Base-by-base conservation (phyloP, 37 sponge, comb jelly and placozoan genomes). In the Aphrocallistes beatrix region DNA sequence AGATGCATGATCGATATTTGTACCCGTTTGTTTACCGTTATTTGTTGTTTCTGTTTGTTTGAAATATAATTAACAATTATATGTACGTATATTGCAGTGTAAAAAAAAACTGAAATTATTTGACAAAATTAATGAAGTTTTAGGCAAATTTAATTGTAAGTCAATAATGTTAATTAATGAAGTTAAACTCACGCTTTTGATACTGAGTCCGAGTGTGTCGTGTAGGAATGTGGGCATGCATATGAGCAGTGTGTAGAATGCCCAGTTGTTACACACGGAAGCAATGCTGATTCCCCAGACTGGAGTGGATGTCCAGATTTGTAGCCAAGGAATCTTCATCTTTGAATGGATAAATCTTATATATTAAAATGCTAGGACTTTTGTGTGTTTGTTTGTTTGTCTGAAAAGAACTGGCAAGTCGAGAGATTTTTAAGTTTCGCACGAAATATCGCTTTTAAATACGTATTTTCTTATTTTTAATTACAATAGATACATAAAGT, bases 201-300 rank as follows among this genome's bases (percentile, higher is more conserved):
- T 89, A 30, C 38, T 37, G 1, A 89, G 37, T 3, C 81, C 89
- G 21, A 91, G 85, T 16, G 90, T 86, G 23, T 90, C 89, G 37
- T 88, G 86, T 48, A 93, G 39, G 86, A 83, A 95, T 16, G 91
- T 91, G 32, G 96, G 96, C 38, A 95, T 85, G 51, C 91, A 89
- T n/a, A 94, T 95, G 25, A 95, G 89, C 37, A 95, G 60, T 36
- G 91, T 93, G 86, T 95, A 95, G 88, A 88, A 85, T 13, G 92
- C 94, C 94, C 94, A 95, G 83, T 95, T 91, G 83, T 85, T 89
- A 83, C 94, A 93, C 83, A 91, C 83, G 40, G 93, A 88, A 45
- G 90, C 90, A 23, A 93, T 81, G 1, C 87, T 49, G 1, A 93
- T 92, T 13, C 88, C 96, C 94, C 94, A 93, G 38, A 92, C 89